A percentile compares a stretch with the other conserved stretches of the same genome.
phyloP scores from a whole-genome alignment of 2,888 invertebrate genomes.

The Tetheella fluctuosa region DNA sequence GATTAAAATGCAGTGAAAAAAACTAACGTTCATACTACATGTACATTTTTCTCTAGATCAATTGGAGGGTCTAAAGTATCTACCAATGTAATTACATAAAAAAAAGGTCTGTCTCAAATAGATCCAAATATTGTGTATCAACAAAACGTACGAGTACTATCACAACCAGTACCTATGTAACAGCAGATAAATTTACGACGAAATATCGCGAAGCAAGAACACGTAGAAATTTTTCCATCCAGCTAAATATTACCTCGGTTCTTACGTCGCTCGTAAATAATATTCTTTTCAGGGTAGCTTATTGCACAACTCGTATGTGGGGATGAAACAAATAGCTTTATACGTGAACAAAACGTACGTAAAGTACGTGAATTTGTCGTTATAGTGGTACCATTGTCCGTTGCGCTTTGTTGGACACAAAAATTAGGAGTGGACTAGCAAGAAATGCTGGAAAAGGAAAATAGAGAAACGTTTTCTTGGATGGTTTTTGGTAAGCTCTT shows the following conservation, averaged over 20 bases:
- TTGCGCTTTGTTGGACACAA: constrained; percentile 59
- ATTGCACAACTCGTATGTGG: constrained; percentile 64
- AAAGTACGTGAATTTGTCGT: constrained; percentile 60
- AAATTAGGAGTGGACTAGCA: constrained; percentile 45
- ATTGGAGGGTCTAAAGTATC: too few species aligned
- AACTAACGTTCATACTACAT: too few species aligned
- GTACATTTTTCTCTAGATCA: too few species aligned
- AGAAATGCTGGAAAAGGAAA: constrained; percentile 2
- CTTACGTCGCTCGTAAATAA: constrained; percentile 76
- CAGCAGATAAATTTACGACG: constrained; percentile 74
- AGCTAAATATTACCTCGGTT: constrained; percentile 72
- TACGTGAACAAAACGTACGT: constrained; percentile 56
- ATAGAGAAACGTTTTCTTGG: not conserved
- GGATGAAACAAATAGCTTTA: constrained; percentile 69
- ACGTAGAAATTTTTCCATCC: constrained; percentile 74
- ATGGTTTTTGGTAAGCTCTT: not conserved
- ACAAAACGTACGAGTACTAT: constrained; percentile 39
- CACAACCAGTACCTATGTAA: constrained; percentile 75
- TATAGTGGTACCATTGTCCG: constrained; percentile 67
- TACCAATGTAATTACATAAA: not conserved
- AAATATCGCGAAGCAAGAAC: constrained; percentile 52
- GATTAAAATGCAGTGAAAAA: too few species aligned
- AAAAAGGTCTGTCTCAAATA: not conserved
- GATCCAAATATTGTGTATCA: not conserved
- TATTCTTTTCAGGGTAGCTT: constrained; percentile 77